Conservation (phyloP, 1,140 invertebrate genomes). For the Drosophila melanica region DNA sequence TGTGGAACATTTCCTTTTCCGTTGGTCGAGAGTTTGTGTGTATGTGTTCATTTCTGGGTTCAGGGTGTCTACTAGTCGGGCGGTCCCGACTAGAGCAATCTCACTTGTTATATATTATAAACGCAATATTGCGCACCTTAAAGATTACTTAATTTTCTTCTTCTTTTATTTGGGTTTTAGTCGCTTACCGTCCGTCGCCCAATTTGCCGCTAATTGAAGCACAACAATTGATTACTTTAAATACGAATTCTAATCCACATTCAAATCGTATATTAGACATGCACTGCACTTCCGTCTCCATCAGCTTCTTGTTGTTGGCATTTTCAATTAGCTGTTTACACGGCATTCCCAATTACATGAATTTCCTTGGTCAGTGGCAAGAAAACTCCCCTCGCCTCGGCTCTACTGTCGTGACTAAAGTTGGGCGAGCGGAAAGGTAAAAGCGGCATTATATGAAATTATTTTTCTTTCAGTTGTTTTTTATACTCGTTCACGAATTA, state of each 20-base stretch:
- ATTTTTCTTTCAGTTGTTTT: constrained; percentile 19
- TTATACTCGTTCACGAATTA: too few species aligned
- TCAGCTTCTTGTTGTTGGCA: constrained; percentile 11
- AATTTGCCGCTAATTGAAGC: constrained; percentile 55
- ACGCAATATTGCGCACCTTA: too few species aligned
- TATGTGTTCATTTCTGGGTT: too few species aligned
- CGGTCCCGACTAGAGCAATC: too few species aligned
- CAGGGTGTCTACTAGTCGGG: too few species aligned
- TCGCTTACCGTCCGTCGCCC: constrained; percentile 2
- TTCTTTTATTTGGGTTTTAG: background rate
- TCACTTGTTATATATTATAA: too few species aligned
- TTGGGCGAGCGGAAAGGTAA: constrained; percentile 51
- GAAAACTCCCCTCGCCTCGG: constrained; percentile 12
- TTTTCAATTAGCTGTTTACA: constrained; percentile 68
- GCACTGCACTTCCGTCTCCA: constrained; percentile 49
- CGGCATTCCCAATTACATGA: constrained; percentile 52
- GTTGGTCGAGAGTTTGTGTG: too few species aligned
- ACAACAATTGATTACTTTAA: constrained; percentile 22
- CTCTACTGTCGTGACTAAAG: constrained; percentile 19
- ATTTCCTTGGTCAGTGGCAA: constrained; percentile 54
- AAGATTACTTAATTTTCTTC: background rate
- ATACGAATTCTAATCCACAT: constrained; percentile 23
- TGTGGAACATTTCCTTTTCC: too few species aligned
- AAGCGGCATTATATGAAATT: constrained; percentile 63
- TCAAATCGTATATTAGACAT: constrained; percentile 28